Percentiles rank a stretch among this genome's conserved stretches.
These are phyloP conservation scores for Pherbina coryleti DNA, from an alignment of 2,888 invertebrate genomes.

Conservation along the genomic window DNA sequence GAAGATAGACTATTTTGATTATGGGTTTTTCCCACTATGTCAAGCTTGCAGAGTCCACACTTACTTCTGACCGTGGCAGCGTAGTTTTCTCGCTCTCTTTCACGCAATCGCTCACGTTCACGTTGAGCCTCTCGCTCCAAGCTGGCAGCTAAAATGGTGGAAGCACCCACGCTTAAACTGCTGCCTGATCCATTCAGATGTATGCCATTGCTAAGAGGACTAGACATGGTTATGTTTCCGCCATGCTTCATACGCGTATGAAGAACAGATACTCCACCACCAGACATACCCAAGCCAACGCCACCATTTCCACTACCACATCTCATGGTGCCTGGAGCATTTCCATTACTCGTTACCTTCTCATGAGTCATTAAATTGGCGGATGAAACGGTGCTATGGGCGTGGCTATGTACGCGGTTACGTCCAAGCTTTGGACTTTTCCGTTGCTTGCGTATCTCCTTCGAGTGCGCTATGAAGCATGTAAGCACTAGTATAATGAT, in stretches of 20 bases:
- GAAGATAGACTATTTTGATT: constrained; percentile 57
- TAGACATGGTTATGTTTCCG: constrained; percentile 64
- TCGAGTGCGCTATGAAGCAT: constrained; percentile 82
- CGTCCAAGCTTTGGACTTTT: constrained; percentile 59
- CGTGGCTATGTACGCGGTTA: constrained; percentile 68
- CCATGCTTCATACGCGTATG: constrained; percentile 60
- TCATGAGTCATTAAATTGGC: constrained; percentile 67
- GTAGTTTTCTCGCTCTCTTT: constrained; percentile 68
- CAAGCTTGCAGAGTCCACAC: constrained; percentile 45
- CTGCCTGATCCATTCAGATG: constrained; percentile 66
- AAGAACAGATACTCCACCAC: constrained; percentile 58
- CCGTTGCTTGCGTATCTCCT: constrained; percentile 58
- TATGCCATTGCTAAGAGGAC: constrained; percentile 63
- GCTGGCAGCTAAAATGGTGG: constrained; percentile 74
- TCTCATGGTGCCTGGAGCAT: constrained; percentile 26
- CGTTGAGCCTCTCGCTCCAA: constrained; percentile 69
- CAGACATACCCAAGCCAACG: constrained; percentile 55
- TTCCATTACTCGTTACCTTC: constrained; percentile 60
- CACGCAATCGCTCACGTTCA: constrained; percentile 66
- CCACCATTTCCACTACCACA: constrained; percentile 36
- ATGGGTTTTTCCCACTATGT: constrained; percentile 40
- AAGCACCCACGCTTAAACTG: constrained; percentile 73
- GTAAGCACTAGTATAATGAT: constrained; percentile 82
- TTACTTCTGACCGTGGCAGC: constrained; percentile 75
- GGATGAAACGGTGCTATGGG: constrained; percentile 66